These are phyloP conservation scores for Dolomedes plantarius DNA, from an alignment of 2,888 invertebrate genomes.

Conservation along the genomic window DNA sequence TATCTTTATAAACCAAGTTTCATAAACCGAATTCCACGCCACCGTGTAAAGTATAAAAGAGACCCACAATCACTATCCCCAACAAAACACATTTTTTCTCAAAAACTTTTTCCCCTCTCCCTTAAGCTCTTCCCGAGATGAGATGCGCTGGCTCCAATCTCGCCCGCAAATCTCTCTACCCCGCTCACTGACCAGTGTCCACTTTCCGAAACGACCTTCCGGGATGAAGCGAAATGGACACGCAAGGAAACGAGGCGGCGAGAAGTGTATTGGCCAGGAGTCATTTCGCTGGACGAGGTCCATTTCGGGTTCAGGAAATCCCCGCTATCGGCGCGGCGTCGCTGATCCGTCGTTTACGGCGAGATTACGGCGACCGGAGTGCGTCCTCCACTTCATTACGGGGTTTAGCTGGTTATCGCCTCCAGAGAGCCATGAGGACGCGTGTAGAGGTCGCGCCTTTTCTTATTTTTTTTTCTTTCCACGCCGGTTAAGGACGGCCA, in stretches of 20 bases:
- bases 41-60: too few relatives aligned
- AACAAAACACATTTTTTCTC: background rate
- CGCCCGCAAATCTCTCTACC: background rate
- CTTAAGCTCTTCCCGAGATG: background rate
- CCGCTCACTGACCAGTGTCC: background rate
- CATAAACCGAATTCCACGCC: too few relatives aligned
- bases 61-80: too few relatives aligned
- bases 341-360: slow-evolving; percentile 57
- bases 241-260: background rate
- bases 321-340: background rate
- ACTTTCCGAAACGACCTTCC: background rate
- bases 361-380: slow-evolving; percentile 36
- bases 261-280: background rate
- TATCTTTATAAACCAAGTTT: too few relatives aligned
- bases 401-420: slow-evolving; percentile 35
- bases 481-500: slow-evolving; percentile 27
- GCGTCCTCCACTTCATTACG: slow-evolving; percentile 53
- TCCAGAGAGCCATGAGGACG: background rate
- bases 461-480: background rate
- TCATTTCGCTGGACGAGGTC: background rate
- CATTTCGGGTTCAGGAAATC: slow-evolving; percentile 20
- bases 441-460: too few relatives aligned
- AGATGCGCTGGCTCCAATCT: background rate
- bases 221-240: background rate
- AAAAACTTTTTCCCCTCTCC: too few relatives aligned